Conservation (phyloP, 2,888 invertebrate species). For the Apodemia mormo region DNA sequence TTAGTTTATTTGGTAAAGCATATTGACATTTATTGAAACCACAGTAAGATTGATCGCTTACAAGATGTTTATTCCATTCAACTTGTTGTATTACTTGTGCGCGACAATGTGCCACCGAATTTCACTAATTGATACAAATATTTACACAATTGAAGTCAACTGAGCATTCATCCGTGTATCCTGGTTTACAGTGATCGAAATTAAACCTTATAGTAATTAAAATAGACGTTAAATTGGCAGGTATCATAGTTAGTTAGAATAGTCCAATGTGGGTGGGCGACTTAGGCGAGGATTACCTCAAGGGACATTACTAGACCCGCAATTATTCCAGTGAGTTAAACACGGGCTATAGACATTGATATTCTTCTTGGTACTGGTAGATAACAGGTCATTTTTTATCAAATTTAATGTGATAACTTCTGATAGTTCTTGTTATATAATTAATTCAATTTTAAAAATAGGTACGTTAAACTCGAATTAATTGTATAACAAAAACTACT, state of each 20-base stretch:
- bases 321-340: slow-evolving; percentile 7
- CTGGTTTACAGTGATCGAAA: not conserved
- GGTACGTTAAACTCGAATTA: no score
- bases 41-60: not conserved
- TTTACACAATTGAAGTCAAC: slow-evolving; percentile 43
- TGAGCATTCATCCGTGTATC: slow-evolving; percentile 40
- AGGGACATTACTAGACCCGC: not conserved
- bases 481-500: no score
- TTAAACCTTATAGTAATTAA: not conserved
- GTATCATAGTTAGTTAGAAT: not conserved
- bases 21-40: not conserved
- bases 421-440: no score
- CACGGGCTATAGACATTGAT: not conserved
- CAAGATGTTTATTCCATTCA: not conserved
- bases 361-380: not conserved
- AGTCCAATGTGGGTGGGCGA: not conserved
- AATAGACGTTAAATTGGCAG: not conserved
- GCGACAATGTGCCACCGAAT: slow-evolving; percentile 28
- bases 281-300: slow-evolving; percentile 1
- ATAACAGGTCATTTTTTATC: no score
- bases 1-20: not conserved
- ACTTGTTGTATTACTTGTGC: not conserved
- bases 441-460: no score
- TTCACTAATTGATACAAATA: slow-evolving; percentile 52
- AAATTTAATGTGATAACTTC: no score